Percentiles rank a stretch among this genome's conserved stretches.
Evolutionary conservation across 2,797 vertebrate genomes (phyloP).

Genomic region (Margarornis squamiger): DNA sequence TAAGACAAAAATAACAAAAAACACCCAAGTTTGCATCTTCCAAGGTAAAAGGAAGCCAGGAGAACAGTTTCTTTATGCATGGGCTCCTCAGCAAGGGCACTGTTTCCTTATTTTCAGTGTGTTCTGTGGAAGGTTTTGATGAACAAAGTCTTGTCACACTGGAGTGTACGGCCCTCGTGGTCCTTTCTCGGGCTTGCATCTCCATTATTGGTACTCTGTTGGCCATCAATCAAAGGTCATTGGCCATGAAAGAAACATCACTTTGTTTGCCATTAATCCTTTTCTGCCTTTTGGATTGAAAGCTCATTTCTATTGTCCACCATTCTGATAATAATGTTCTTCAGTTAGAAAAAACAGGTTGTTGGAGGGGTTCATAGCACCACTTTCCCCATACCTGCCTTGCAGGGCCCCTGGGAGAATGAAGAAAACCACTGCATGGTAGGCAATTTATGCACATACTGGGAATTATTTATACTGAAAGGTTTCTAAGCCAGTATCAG

Average conservation of each 20-base stretch:
- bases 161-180: rapidly evolving
- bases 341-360: background rate
- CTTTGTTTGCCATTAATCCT: background rate
- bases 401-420: background rate
- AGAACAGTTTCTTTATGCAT: background rate
- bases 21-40: background rate
- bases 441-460: background rate
- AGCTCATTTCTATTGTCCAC: background rate
- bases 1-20: background rate
- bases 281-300: conserved; percentile 7
- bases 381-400: background rate
- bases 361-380: background rate
- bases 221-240: background rate
- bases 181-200: background rate
- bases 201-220: background rate
- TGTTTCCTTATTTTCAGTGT: background rate
- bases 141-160: background rate
- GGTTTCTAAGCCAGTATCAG: background rate
- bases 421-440: background rate
- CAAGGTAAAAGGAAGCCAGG: background rate
- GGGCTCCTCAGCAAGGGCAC: background rate
- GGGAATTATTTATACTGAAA: background rate
- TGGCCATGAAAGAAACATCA: background rate
- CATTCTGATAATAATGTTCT: background rate
- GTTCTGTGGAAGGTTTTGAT: background rate